phyloP scores from a whole-genome alignment of 37 sponge, comb jelly and placozoan species.

The Mnemiopsis leidyi region DNA sequence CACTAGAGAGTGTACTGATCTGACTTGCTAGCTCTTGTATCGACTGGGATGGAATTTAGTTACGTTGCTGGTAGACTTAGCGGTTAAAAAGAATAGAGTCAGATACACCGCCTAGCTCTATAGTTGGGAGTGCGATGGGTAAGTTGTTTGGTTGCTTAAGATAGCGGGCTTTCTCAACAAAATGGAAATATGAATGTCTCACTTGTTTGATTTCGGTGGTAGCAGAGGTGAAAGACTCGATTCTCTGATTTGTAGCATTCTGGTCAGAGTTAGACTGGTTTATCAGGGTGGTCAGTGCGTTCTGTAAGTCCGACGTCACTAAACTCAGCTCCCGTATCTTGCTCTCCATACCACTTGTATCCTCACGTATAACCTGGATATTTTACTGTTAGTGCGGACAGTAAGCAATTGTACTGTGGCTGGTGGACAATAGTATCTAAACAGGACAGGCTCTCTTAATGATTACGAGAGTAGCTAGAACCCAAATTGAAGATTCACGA shows the following conservation, averaged over 20 bases:
- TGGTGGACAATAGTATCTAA: no score
- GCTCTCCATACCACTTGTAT: conserved; percentile 1
- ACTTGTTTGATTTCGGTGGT: not conserved
- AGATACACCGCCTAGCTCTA: no score
- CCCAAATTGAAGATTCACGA: not conserved
- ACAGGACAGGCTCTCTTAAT: no score
- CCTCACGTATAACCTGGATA: not conserved
- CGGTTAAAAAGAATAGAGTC: no score
- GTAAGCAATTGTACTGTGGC: no score
- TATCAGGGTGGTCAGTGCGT: not conserved
- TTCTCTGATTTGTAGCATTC: not conserved
- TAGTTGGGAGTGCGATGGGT: no score
- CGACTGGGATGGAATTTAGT: no score
- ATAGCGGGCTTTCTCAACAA: not conserved
- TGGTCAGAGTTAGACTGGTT: not conserved
- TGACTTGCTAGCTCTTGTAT: not conserved
- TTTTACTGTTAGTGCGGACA: not conserved
- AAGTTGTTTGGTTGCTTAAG: no score
- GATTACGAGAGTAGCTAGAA: no score
- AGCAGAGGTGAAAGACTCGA: not conserved
- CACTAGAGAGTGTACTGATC: not conserved
- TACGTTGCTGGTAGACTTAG: no score
- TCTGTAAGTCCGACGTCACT: not conserved
- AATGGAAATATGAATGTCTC: not conserved
- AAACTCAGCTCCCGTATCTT: not conserved